Base-by-base conservation (phyloP, 2,113 vertebrate genomes). In the Carettochelys insculpta region DNA sequence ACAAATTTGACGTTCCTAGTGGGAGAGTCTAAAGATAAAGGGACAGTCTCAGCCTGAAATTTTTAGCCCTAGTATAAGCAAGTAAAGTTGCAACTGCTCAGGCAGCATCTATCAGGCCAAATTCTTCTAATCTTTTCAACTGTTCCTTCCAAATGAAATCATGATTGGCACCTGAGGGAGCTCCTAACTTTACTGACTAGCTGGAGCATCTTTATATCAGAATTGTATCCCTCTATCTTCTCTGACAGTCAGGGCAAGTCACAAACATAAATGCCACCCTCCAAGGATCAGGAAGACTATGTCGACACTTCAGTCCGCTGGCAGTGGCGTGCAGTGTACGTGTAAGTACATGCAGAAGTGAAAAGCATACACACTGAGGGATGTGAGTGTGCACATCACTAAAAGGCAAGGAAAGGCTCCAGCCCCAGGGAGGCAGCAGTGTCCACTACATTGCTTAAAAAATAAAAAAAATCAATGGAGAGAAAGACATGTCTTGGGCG, bases 21-120 rank as follows among this genome's bases (percentile, higher is more conserved):
- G n/a, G 6, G 6, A 8, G 13, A 8, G 12, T 80, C 78, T 22
- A 84, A 38, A n/a, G 85, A 92, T 43, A 58, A 43, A 76, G 7
- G 38, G 77, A 82, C 31, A 90, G 77, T 87, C 91, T 77, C 73
- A 83, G 29, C 25, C 75, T 86, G 77, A 81, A 22, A 87, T 27
- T 89, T 83, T 88, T 54, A 58, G 16, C 54, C 88, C 5, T 77
- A 17, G 4, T 83, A n/a, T 91, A 94, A 94, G 71, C 14, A 90
- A 85, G 25, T 61, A 19, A 5, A 65, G 34, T 65, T 65, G 34
- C 58, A n/a, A 31, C 31, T 65, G 31, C 58, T 17, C 19, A 65
- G 34, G 58, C 58, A 9, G 34, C 34, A 65, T 19, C 34, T n/a
- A 10, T 65, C 31, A n/a, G 19, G 91, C 75, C 78, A 87, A 94